phyloP scores from a whole-genome alignment of 2,888 invertebrate species.

The Drosophila cracens region DNA sequence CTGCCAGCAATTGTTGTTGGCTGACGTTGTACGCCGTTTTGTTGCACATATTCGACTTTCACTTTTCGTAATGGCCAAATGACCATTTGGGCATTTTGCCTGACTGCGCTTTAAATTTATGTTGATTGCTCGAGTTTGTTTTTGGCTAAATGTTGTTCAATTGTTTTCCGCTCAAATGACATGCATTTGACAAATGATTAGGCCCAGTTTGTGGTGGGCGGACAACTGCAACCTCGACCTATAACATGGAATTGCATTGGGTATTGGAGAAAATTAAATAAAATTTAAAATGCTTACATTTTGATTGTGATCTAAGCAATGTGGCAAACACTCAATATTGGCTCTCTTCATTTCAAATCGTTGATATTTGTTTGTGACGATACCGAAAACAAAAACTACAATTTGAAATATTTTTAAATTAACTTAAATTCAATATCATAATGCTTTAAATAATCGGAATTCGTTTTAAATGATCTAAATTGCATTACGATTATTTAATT shows the following conservation, averaged over 20 bases:
- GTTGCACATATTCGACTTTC: constrained; percentile 74
- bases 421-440: neutral
- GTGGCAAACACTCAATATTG: neutral
- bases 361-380: neutral
- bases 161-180: constrained; percentile 78
- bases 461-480: neutral
- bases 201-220: constrained; percentile 35
- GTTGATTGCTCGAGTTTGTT: constrained; percentile 74
- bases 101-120: constrained; percentile 76
- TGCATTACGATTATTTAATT: neutral
- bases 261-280: neutral
- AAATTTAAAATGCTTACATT: neutral
- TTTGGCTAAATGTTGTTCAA: constrained; percentile 75
- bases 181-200: constrained; percentile 78
- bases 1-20: constrained; percentile 1
- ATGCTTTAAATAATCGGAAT: neutral
- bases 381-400: too few species aligned
- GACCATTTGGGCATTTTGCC: constrained; percentile 71
- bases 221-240: constrained; percentile 27
- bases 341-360: neutral
- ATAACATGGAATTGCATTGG: neutral
- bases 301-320: neutral
- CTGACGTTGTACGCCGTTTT: constrained; percentile 28
- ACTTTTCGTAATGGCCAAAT: constrained; percentile 72
- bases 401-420: neutral